These are phyloP conservation scores for Luscinia luscinia DNA, from an alignment of 2,797 vertebrate species.

Conservation along the genomic window DNA sequence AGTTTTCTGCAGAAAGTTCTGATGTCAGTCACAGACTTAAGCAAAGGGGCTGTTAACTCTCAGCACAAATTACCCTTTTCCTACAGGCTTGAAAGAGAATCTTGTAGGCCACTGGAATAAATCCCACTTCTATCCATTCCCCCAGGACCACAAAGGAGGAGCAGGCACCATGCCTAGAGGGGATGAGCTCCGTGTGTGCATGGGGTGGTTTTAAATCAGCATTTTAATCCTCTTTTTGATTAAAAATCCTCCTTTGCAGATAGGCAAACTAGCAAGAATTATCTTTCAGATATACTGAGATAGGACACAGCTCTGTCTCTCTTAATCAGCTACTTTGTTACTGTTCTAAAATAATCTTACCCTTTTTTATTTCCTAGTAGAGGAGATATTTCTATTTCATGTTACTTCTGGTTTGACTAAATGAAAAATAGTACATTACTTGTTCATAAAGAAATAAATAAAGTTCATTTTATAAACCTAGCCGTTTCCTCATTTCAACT, in stretches of 20 bases:
- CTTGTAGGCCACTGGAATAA: background rate
- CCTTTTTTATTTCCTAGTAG: background rate
- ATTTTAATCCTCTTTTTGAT: conserved; percentile 3
- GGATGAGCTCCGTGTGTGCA: background rate
- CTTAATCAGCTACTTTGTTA: background rate
- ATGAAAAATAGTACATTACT: background rate
- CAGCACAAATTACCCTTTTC: background rate
- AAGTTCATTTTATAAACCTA: background rate
- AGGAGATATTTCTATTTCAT: background rate
- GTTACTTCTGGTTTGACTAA: background rate
- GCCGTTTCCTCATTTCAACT: background rate
- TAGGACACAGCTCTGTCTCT: background rate
- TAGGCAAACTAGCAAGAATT: background rate
- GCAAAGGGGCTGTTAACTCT: background rate
- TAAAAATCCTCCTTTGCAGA: background rate
- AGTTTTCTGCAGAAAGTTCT: background rate
- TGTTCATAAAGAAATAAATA: background rate
- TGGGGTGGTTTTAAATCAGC: conserved; percentile 30
- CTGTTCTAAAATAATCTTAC: background rate
- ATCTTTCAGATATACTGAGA: background rate
- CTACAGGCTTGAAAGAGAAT: background rate
- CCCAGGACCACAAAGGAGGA: conserved; percentile 1
- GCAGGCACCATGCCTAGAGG: conserved; percentile 14
- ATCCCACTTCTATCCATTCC: background rate
- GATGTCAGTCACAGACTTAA: background rate